Percentiles rank a stretch among this genome's conserved stretches.
phyloP scores from a whole-genome alignment of 2,113 vertebrate species.

The Noctilio leporinus region DNA sequence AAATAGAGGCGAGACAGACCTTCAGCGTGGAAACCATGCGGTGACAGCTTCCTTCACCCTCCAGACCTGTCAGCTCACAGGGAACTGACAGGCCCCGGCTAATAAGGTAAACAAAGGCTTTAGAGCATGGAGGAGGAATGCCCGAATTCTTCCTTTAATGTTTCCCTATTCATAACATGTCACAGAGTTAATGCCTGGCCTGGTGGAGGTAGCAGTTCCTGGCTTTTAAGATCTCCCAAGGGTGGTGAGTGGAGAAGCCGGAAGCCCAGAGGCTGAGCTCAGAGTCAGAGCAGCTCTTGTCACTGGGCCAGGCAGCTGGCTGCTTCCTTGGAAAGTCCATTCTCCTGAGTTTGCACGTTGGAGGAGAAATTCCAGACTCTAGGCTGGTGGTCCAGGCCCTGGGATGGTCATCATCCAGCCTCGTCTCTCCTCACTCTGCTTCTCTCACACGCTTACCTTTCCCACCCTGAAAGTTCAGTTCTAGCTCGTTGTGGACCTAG shows the following conservation, averaged over 20 bases:
- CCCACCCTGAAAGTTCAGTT: neutral
- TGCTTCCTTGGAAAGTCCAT: neutral
- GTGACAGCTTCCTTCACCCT: conserved; percentile 82
- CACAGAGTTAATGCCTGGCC: conserved; percentile 58
- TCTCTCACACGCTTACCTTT: neutral
- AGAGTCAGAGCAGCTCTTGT: neutral
- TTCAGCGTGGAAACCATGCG: conserved; percentile 77
- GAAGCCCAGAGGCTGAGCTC: neutral
- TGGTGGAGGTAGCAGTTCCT: conserved; percentile 48
- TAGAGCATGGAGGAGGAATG: conserved; percentile 77
- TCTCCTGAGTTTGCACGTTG: neutral
- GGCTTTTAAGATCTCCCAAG: conserved; percentile 63
- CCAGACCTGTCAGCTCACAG: conserved; percentile 60
- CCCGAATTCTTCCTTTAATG: conserved; percentile 79
- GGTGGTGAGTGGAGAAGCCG: conserved; percentile 17
- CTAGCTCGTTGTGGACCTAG: neutral
- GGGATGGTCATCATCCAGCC: neutral
- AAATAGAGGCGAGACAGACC: conserved; percentile 70
- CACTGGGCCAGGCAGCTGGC: neutral
- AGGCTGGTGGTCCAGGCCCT: neutral
- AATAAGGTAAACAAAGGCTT: conserved; percentile 83
- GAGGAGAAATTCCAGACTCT: neutral
- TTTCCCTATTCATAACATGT: conserved; percentile 77
- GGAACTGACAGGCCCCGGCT: conserved; percentile 76
- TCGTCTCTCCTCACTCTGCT: neutral